Evolutionary conservation across 2,888 invertebrate genomes (phyloP), one percentile per base, ranked within the genome.

Genomic region (Thysanoteuthis rhombus): DNA sequence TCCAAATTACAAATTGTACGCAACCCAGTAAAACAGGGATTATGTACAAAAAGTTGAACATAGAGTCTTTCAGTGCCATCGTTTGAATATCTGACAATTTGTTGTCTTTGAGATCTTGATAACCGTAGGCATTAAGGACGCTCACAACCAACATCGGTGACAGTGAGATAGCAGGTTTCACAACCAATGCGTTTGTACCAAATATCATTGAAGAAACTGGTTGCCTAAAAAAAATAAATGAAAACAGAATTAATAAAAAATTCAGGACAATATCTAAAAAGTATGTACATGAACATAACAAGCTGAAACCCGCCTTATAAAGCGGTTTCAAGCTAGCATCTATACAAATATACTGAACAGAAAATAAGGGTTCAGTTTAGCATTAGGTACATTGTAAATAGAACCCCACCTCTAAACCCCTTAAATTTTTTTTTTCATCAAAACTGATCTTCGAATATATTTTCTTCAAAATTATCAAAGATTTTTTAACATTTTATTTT

Each of bases 131-230:
- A 94, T 96, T 96, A 45, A 97, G 94, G 39, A 97, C 95, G 89
- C 94, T 95, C 25, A 96, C 96, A 0, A 96, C 95, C 38, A 97
- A 45, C 96, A 97, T 97, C 0, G 97, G 97, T 1, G 96, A 95
- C 32, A 97, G 92, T 12, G 97, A 97, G n/a, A 95, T 95, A 47
- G 97, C 96, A 32, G 97, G 97, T 93, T 97, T 97, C 12, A 96
- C 96, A 47, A 97, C 94, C 39, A 97, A 94, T 12, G 97, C 97
- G 94, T 97, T 97, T 12, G 95, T 96, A 25, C 96, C 97, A 95
- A 95, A 97, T 40, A 97, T 95, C 96, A 96, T 96, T 8, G 97
- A 96, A 0, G 97, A 96, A 38, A 96, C 95, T 0, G 96, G 97
- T 93, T 96, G 95, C n/a, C 97, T 97, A 95, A 40, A 96, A 95